A percentile compares a stretch with the other conserved stretches of the same genome.
Evolutionary conservation across 1,140 invertebrate species (phyloP).

Genomic region (Chrysomallon squamiferum): DNA sequence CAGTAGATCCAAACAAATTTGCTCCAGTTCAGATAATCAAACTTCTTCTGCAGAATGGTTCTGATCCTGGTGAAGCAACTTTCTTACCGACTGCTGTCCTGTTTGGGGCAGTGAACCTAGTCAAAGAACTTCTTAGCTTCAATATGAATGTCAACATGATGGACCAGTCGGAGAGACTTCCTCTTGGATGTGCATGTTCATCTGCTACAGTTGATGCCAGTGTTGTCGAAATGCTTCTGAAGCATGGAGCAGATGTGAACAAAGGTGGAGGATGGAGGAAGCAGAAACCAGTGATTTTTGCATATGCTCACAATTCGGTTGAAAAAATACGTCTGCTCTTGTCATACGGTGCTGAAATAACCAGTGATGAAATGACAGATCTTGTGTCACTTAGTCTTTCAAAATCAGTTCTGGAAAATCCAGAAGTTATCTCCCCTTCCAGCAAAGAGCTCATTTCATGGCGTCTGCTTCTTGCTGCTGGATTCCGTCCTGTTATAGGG

Average conservation of each 20-base stretch:
- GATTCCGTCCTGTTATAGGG: slow-evolving; percentile 38
- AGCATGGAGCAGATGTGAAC: slow-evolving; percentile 52
- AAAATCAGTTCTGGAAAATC: slow-evolving; percentile 55
- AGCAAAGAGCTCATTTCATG: slow-evolving; percentile 52
- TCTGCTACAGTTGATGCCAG: slow-evolving; percentile 34
- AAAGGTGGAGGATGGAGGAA: slow-evolving; percentile 52
- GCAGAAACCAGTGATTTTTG: slow-evolving; percentile 54
- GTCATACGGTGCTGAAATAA: slow-evolving; percentile 50
- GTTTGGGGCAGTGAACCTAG: slow-evolving; percentile 39
- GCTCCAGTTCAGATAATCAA: slow-evolving; percentile 53
- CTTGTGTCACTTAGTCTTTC: slow-evolving; percentile 50
- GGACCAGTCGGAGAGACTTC: slow-evolving; percentile 51
- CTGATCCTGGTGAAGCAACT: slow-evolving; percentile 45
- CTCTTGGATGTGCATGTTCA: slow-evolving; percentile 49
- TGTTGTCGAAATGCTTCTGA: slow-evolving; percentile 47
- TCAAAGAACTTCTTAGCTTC: slow-evolving; percentile 45
- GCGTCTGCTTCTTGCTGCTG: slow-evolving; percentile 47
- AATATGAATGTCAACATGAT: slow-evolving; percentile 56
- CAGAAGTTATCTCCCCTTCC: slow-evolving; percentile 45
- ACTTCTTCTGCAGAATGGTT: slow-evolving; percentile 42
- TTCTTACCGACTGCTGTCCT: slow-evolving; percentile 51
- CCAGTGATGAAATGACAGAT: slow-evolving; percentile 51
- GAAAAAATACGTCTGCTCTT: slow-evolving; percentile 52
- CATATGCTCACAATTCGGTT: slow-evolving; percentile 55
- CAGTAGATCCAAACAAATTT: slow-evolving; percentile 33